A percentile compares a stretch with the other conserved stretches of the same genome.
Evolutionary conservation across 2,888 invertebrate species (phyloP).

Genomic region (Seira musarum): DNA sequence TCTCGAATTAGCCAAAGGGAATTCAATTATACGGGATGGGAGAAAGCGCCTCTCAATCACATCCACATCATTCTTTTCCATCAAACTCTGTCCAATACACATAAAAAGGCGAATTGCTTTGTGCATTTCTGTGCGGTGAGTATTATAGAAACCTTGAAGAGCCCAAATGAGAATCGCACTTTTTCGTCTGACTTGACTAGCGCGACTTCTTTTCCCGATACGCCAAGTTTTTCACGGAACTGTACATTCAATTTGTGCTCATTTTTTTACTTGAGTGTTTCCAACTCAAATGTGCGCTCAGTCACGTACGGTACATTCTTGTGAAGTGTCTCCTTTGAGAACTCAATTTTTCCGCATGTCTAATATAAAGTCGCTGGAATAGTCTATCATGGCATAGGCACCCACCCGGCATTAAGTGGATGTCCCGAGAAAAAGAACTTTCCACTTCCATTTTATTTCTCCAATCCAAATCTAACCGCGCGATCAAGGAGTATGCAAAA

Average conservation of each 20-base stretch:
- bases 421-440: too few species aligned
- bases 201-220: neutral
- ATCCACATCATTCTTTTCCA: neutral
- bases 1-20: conserved; percentile 2
- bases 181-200: neutral
- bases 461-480: too few species aligned
- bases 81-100: conserved; percentile 1
- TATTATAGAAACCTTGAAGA: neutral
- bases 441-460: too few species aligned
- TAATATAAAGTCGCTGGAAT: neutral
- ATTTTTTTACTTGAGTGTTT: neutral
- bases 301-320: neutral
- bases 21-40: neutral
- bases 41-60: neutral
- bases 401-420: too few species aligned
- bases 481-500: neutral
- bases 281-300: neutral
- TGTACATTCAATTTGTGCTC: conserved; percentile 1
- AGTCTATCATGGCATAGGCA: neutral
- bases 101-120: neutral
- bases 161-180: neutral
- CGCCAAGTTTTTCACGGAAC: neutral
- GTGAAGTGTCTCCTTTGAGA: conserved; percentile 7
- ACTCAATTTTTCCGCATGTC: neutral
- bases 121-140: neutral